Evolutionary conservation across 2,113 vertebrate genomes (phyloP).

Genomic region (Pseudonaja textilis): DNA sequence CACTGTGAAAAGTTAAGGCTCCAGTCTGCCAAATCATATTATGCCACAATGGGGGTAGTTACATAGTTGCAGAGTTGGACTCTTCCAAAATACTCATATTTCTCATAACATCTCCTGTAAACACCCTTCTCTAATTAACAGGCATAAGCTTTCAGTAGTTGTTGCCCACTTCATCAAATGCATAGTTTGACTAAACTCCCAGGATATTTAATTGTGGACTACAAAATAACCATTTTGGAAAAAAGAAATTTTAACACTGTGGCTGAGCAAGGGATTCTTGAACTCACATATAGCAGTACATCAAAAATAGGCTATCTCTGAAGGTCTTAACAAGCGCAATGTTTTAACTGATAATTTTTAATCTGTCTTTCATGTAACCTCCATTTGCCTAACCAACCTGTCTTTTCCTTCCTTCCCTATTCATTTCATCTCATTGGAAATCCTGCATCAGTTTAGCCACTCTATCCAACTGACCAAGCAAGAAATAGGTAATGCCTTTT

Average conservation of each 20-base stretch:
- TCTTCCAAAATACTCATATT: background rate
- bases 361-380: background rate
- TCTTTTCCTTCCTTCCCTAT: background rate
- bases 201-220: background rate
- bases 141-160: background rate
- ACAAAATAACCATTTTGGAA: background rate
- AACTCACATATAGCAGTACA: background rate
- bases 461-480: background rate
- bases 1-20: background rate
- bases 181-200: background rate
- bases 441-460: background rate
- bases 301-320: background rate
- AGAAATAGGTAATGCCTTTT: background rate
- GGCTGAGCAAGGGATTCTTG: background rate
- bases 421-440: background rate
- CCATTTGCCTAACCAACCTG: background rate
- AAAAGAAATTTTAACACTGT: background rate
- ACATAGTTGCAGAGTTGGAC: background rate
- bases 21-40: background rate
- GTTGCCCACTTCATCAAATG: background rate
- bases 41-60: background rate
- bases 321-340: background rate
- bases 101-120: background rate
- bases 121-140: background rate
- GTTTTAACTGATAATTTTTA: background rate